These are phyloP conservation scores for Blomia tropicalis DNA, from an alignment of 2,888 invertebrate genomes.

Conservation along the genomic window DNA sequence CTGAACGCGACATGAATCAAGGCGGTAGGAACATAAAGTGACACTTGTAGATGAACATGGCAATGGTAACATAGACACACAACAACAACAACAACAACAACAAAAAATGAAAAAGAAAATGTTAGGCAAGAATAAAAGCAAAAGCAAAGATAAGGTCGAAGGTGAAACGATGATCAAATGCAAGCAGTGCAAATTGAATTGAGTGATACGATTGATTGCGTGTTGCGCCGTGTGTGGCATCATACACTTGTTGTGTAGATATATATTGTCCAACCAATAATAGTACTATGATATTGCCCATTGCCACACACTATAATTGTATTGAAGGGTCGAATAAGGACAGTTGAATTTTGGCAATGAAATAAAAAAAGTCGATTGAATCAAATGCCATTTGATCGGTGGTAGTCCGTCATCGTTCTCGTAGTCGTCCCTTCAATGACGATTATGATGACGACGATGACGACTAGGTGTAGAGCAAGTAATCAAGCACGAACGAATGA, in stretches of 20 bases:
- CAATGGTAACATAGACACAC: neutral
- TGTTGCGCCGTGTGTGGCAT: slow-evolving; percentile 14
- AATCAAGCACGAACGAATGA: slow-evolving; percentile 7
- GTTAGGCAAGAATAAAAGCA: neutral
- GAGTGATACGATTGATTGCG: slow-evolving; percentile 28
- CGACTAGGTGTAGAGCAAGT: slow-evolving; percentile 1
- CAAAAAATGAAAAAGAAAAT: no score
- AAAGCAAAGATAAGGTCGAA: neutral
- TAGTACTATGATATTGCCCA: no score
- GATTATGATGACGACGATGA: no score
- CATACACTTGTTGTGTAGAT: neutral
- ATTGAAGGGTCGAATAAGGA: neutral
- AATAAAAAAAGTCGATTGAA: no score
- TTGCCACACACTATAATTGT: neutral
- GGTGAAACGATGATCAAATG: slow-evolving; percentile 33
- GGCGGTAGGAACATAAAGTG: neutral
- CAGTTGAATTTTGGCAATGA: neutral
- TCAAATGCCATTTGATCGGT: neutral
- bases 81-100: neutral
- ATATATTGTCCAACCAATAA: neutral
- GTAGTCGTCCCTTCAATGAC: no score
- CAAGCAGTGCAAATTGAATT: slow-evolving; percentile 38
- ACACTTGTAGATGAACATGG: neutral
- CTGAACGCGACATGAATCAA: no score
- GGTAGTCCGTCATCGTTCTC: no score